phyloP scores from a whole-genome alignment of 2,113 vertebrate species.

The Melierax canorus region DNA sequence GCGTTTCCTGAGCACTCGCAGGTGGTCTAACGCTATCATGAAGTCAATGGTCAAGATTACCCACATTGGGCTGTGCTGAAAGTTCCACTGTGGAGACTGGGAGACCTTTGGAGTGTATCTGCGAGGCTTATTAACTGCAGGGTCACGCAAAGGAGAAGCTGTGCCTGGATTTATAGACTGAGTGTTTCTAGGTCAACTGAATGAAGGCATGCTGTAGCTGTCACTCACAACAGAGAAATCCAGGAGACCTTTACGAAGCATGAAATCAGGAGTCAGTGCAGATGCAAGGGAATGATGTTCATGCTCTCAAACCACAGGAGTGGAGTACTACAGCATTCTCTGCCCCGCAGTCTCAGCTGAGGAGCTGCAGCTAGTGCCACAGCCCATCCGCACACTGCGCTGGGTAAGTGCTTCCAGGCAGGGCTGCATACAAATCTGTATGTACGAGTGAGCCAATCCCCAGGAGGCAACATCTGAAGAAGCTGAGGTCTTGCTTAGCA shows the following conservation, averaged over 20 bases:
- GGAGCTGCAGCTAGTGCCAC: background rate
- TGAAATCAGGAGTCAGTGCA: background rate
- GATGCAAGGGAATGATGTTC: background rate
- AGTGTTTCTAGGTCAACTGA: background rate
- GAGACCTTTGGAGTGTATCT: background rate
- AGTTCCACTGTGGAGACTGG: background rate
- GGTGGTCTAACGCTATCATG: background rate
- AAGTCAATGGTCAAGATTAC: background rate
- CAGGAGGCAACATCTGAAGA: background rate
- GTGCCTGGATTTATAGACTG: background rate
- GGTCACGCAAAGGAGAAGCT: fast-evolving
- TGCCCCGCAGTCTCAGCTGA: background rate
- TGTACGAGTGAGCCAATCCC: background rate
- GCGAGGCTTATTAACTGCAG: background rate
- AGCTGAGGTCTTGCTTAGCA: background rate
- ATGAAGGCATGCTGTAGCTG: background rate
- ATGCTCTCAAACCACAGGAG: background rate
- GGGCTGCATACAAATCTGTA: background rate
- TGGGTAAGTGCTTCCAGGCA: background rate
- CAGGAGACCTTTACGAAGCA: background rate
- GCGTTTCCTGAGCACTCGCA: background rate
- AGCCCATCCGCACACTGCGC: background rate
- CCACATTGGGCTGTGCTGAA: fast-evolving
- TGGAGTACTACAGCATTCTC: background rate
- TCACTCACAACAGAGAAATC: background rate